Percentiles rank a stretch among this genome's conserved stretches.
Evolutionary conservation across 2,888 invertebrate genomes (phyloP).

Genomic region (Calliopum simillimum): DNA sequence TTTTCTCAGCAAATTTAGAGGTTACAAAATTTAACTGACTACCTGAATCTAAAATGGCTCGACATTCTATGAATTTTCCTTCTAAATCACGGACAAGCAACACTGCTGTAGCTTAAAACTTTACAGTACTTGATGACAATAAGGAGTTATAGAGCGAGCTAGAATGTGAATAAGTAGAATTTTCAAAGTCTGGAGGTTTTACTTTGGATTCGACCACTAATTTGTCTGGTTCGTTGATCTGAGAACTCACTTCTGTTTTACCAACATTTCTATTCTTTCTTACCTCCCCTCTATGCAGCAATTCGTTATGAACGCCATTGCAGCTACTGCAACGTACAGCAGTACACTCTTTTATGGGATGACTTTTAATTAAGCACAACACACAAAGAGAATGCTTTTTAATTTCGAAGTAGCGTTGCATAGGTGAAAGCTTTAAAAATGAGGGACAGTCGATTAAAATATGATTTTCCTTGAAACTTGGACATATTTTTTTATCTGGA

Average conservation of each 20-base stretch:
- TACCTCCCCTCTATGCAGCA: no score
- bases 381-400: background rate
- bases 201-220: no score
- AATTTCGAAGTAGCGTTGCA: background rate
- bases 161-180: no score
- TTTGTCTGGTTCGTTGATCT: background rate
- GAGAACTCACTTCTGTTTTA: background rate
- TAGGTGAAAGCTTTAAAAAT: background rate
- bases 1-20: background rate
- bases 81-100: background rate
- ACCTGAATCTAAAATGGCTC: constrained; percentile 1
- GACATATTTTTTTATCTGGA: background rate
- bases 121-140: background rate
- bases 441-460: background rate
- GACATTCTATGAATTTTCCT: background rate
- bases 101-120: background rate
- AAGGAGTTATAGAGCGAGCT: background rate
- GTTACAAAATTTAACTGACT: constrained; percentile 1
- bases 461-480: background rate
- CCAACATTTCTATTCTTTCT: no score
- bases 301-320: no score
- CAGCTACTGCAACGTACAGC: no score
- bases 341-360: no score
- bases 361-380: no score
- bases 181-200: no score